phyloP scores from a whole-genome alignment of 2,888 invertebrate species.

The Cryptocheilus praepositus region DNA sequence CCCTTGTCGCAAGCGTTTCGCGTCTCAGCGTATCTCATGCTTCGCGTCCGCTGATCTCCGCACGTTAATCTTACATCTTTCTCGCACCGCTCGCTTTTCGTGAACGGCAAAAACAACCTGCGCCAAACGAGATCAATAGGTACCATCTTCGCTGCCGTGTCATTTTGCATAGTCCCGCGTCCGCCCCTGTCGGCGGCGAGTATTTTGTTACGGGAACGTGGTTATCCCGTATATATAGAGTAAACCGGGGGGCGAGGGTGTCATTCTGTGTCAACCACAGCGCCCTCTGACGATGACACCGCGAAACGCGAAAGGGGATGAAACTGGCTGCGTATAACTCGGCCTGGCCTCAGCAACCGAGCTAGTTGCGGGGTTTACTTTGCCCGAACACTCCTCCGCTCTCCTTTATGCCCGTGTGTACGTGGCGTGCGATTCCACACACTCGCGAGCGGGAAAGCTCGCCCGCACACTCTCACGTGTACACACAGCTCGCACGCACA shows the following conservation, averaged over 20 bases:
- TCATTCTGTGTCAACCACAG: conserved; percentile 74
- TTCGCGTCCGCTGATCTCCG: too few relatives aligned
- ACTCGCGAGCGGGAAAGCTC: not conserved
- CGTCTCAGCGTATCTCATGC: too few relatives aligned
- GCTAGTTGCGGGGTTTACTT: conserved; percentile 59
- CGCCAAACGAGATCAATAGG: too few relatives aligned
- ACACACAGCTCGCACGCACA: conserved; percentile 15
- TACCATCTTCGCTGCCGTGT: conserved; percentile 22
- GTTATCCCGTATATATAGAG: not conserved
- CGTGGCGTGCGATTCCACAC: not conserved
- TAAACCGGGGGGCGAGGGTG: conserved; percentile 56
- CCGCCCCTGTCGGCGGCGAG: conserved; percentile 51
- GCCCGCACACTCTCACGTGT: not conserved
- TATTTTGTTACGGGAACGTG: conserved; percentile 35
- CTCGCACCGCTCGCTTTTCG: too few relatives aligned
- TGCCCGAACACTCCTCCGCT: conserved; percentile 44
- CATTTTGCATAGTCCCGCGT: conserved; percentile 31
- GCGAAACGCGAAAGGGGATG: conserved; percentile 73
- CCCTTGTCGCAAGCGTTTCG: too few relatives aligned
- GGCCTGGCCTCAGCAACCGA: conserved; percentile 56
- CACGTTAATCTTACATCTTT: too few relatives aligned
- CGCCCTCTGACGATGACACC: conserved; percentile 74
- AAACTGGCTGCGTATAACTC: conserved; percentile 66
- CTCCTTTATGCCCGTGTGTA: conserved; percentile 9
- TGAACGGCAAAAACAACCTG: too few relatives aligned